Percentiles rank a stretch among this genome's conserved stretches.
Conservation (phyloP, 1,140 invertebrate species). For the Drosophila nigromelanica region DNA sequence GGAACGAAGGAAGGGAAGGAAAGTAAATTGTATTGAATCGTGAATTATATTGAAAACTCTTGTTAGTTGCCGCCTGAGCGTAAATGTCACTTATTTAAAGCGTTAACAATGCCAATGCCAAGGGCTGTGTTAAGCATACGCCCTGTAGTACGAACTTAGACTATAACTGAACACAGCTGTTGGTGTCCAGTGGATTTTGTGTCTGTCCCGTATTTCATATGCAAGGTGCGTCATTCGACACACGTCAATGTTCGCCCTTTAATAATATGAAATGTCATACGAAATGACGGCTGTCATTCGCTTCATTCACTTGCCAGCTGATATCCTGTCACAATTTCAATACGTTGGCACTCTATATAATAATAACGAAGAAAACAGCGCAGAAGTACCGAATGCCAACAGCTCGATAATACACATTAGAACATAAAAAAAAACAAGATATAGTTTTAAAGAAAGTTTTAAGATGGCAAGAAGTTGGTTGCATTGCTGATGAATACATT, state of each 20-base stretch:
- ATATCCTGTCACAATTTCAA: slow-evolving; percentile 24
- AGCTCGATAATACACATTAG: no score
- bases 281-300: slow-evolving; percentile 58
- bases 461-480: no score
- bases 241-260: slow-evolving; percentile 29
- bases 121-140: slow-evolving; percentile 26
- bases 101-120: slow-evolving; percentile 27
- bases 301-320: slow-evolving; percentile 6
- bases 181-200: slow-evolving; percentile 3
- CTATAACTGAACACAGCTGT: slow-evolving; percentile 14
- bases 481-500: no score
- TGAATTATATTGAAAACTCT: slow-evolving; percentile 21
- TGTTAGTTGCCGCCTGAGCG: background rate
- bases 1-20: background rate
- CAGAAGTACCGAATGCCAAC: no score
- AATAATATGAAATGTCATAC: slow-evolving; percentile 53
- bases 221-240: slow-evolving; percentile 39
- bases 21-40: slow-evolving; percentile 6
- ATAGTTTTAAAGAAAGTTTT: no score
- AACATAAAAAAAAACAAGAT: no score
- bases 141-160: background rate
- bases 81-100: slow-evolving; percentile 33
- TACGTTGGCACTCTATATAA: slow-evolving; percentile 2
- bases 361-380: background rate
- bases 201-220: background rate